These are phyloP conservation scores for Heliothis peltigera DNA, from an alignment of 2,888 invertebrate genomes.

Conservation along the genomic window DNA sequence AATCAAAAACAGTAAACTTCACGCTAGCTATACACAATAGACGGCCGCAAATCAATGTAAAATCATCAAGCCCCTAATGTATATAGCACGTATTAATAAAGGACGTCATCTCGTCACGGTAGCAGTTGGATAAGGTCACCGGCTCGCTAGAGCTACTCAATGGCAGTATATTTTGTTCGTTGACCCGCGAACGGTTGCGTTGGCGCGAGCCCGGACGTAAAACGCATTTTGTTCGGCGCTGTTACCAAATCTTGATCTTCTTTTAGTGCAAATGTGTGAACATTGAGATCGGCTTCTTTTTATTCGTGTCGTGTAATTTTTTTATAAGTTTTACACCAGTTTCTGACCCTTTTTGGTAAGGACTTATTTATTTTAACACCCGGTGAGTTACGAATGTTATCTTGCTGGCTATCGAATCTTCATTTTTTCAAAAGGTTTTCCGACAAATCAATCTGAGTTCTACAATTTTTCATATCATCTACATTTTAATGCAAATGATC, in stretches of 20 bases:
- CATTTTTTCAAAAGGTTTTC: background rate
- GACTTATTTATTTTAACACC: constrained; percentile 8
- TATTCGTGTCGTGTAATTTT: constrained; percentile 16
- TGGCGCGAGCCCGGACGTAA: constrained; percentile 62
- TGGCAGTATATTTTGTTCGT: constrained; percentile 83
- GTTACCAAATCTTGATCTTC: constrained; percentile 38
- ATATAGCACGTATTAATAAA: constrained; percentile 59
- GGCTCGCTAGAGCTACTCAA: constrained; percentile 75
- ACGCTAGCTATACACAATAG: constrained; percentile 9
- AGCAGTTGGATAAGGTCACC: constrained; percentile 79
- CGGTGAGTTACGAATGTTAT: background rate
- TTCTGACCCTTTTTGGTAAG: constrained; percentile 34
- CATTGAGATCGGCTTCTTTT: constrained; percentile 2
- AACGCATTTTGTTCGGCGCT: constrained; percentile 30
- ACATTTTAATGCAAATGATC: constrained; percentile 19
- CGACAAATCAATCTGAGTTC: background rate
- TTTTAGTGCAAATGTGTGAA: constrained; percentile 26
- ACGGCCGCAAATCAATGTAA: constrained; percentile 46
- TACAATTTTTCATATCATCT: too few species aligned
- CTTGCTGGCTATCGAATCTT: background rate
- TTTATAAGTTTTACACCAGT: background rate
- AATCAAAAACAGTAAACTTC: constrained; percentile 26
- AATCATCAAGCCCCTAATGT: constrained; percentile 53
- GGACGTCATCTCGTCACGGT: constrained; percentile 64
- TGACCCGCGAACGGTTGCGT: constrained; percentile 79